These are phyloP conservation scores for Ameiurus melas DNA, from an alignment of 2,113 vertebrate genomes.

Conservation along the genomic window DNA sequence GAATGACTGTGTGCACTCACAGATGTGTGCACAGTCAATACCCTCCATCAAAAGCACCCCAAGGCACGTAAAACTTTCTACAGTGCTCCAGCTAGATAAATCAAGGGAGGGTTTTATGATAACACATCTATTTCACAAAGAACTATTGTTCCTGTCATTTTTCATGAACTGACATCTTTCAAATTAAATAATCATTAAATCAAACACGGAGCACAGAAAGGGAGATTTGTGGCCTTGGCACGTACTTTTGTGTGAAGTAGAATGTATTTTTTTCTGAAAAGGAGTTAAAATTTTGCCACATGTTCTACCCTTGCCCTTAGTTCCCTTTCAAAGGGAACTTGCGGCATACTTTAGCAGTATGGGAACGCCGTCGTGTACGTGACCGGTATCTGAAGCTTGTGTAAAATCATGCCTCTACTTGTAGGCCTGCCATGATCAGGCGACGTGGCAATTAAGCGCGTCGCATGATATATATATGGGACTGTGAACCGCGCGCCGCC, in stretches of 20 bases:
- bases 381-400: too few species aligned
- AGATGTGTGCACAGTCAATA: slow-evolving; percentile 21
- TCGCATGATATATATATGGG: too few species aligned
- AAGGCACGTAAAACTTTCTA: slow-evolving; percentile 21
- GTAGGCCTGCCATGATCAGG: too few species aligned
- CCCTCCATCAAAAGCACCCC: slow-evolving; percentile 37
- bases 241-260: neutral
- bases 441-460: too few species aligned
- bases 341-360: too few species aligned
- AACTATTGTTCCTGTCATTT: slow-evolving; percentile 26
- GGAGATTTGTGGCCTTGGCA: neutral
- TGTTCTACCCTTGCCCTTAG: slow-evolving; percentile 47
- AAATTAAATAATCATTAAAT: slow-evolving; percentile 41
- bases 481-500: too few species aligned
- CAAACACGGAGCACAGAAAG: slow-evolving; percentile 5
- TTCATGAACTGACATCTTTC: slow-evolving; percentile 33
- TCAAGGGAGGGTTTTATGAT: slow-evolving; percentile 40
- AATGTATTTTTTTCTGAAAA: slow-evolving; percentile 31
- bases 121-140: slow-evolving; percentile 38
- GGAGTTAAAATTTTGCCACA: slow-evolving; percentile 62
- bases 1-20: slow-evolving; percentile 40
- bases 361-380: too few species aligned
- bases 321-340: too few species aligned
- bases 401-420: too few species aligned
- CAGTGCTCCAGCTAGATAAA: slow-evolving; percentile 46